Evolutionary conservation across 2,113 vertebrate genomes (phyloP).

Genomic region (Muscicapa adusta): DNA sequence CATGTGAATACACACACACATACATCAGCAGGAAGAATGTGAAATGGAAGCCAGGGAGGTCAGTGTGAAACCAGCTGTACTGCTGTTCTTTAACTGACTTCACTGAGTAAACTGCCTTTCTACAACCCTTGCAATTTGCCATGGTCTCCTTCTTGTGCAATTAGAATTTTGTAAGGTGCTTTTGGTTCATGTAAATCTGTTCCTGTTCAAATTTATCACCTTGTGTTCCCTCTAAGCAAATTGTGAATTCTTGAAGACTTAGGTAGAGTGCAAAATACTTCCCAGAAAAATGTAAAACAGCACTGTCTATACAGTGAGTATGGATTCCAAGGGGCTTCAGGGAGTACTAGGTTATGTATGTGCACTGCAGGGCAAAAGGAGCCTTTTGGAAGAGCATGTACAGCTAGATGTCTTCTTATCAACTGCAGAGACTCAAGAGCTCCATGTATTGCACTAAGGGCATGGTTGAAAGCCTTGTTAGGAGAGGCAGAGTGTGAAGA

Average conservation of each 20-base stretch:
- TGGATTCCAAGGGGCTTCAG: neutral
- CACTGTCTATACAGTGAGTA: neutral
- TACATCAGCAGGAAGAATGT: neutral
- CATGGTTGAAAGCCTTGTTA: neutral
- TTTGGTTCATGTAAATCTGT: neutral
- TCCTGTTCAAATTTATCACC: neutral
- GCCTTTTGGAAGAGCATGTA: neutral
- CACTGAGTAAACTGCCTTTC: neutral
- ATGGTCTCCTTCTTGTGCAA: neutral
- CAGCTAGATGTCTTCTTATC: neutral
- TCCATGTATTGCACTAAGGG: neutral
- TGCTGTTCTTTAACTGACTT: neutral
- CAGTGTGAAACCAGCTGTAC: neutral
- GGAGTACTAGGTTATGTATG: neutral
- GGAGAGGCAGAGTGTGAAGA: neutral
- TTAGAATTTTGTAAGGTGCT: neutral
- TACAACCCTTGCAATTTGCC: neutral
- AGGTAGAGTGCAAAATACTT: neutral
- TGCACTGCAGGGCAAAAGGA: neutral
- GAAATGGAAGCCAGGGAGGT: neutral
- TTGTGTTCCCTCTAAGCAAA: neutral
- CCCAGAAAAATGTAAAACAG: neutral
- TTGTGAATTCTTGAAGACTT: neutral
- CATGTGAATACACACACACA: accelerated
- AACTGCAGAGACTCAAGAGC: neutral